Evolutionary conservation across 1,140 invertebrate genomes (phyloP), one percentile per base, ranked within the genome.

Genomic region (Leptinotarsa lineolata): DNA sequence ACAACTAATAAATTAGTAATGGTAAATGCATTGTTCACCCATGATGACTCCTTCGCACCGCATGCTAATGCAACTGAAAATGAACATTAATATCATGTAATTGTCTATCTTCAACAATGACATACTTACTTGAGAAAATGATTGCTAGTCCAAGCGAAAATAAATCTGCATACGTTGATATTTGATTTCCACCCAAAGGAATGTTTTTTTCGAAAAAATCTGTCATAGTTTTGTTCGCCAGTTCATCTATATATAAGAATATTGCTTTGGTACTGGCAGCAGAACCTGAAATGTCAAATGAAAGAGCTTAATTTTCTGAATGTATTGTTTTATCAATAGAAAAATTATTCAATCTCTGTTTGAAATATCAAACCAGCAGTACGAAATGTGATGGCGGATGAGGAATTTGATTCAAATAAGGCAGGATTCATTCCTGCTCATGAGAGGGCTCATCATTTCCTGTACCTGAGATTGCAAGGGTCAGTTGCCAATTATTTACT

Each of bases 1-100:
- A 95, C 91, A 16, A 94, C 91, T 2, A 83, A 77, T 2, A 95
- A 82, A 82, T 95, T 95, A 3, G 92, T 82, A 1, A 88, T 72
- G 3, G 93, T 94, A 78, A 94, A 93, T 8, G 94, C 78, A 78
- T 92, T 94, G 81, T 94, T 94, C 16, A 93, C 88, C 18, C 86
- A 76, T 8, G 92, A 89, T 0, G 93, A 94, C 80, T 94, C 92
- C 82, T 93, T 93, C 2, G 93, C 91, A 61, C 93, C 93, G 54
- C 92, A 86, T 16, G 90, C 88, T 15, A 89, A 75, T 21, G 86
- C 86, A 72, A 84, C 87, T 86, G 74, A 72, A 80, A 83, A 65
- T 54, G 74, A 68, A 79, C n/a, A 54, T 54, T 4, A 68, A 69
- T 66, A 12, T 61, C 20, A 61, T 61, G 3, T 61, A 12, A 21